A percentile compares a stretch with the other conserved stretches of the same genome.
Conservation (phyloP, 2,888 invertebrate genomes). For the Chrysina gloriosa region DNA sequence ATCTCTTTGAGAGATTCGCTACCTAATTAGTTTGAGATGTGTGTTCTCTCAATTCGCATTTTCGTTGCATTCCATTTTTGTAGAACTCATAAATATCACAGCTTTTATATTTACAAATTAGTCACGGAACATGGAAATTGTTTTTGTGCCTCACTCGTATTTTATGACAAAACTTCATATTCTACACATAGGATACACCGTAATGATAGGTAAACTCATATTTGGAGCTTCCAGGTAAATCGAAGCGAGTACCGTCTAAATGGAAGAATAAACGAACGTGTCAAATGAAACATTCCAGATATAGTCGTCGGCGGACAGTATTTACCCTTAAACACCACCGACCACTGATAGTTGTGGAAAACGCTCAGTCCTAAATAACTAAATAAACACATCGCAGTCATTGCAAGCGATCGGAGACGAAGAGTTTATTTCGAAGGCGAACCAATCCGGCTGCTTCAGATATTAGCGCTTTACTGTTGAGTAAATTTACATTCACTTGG, state of each 20-base stretch:
- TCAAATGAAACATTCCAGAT: conserved; percentile 44
- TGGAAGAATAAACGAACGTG: conserved; percentile 43
- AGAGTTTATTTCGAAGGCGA: conserved; percentile 6
- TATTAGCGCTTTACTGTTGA: conserved; percentile 37
- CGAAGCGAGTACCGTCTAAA: conserved; percentile 38
- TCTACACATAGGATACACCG: background rate
- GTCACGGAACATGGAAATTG: too few relatives aligned
- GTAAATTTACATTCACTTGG: conserved; percentile 19
- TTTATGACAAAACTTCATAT: background rate
- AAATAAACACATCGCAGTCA: conserved; percentile 45
- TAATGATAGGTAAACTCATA: background rate
- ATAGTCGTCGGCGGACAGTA: conserved; percentile 29
- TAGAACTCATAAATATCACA: too few relatives aligned
- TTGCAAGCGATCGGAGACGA: conserved; percentile 15
- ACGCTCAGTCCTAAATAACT: conserved; percentile 47
- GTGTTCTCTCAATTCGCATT: too few relatives aligned
- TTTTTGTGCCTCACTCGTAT: too few relatives aligned
- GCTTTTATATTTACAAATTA: too few relatives aligned
- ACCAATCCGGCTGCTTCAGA: conserved; percentile 29
- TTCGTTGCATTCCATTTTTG: too few relatives aligned
- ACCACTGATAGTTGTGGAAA: conserved; percentile 47
- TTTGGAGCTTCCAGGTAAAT: conserved; percentile 33
- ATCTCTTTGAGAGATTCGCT: too few relatives aligned
- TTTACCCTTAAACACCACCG: conserved; percentile 39
- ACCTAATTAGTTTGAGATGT: too few relatives aligned